Evolutionary conservation across 2,888 invertebrate genomes (phyloP), one percentile per base, ranked within the genome.

Genomic region (Theretra japonica): DNA sequence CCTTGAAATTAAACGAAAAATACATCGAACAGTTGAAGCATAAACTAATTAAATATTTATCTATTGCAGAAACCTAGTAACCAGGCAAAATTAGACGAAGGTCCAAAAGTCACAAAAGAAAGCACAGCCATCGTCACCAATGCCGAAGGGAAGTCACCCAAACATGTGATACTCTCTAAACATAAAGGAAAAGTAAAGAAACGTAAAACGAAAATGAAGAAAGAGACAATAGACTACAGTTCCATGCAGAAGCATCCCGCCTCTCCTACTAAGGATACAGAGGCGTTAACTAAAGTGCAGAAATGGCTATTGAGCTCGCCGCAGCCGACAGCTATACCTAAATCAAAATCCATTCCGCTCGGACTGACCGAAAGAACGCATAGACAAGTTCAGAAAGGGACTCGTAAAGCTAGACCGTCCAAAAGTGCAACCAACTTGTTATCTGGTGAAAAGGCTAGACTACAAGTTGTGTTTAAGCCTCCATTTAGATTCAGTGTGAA

Each of bases 401-500:
- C 96, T 1, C 84, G 92, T 69, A 94, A 95, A 83, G 90, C 94
- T 30, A 90, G 95, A 82, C 94, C 95, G 76, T 96, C 96, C 78
- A 96, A 97, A 82, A 97, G 97, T 81, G 96, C 96, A 74, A 96
- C 96, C 23, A 97, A 97, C 82, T 94, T 97, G 57, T 89, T 96
- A n/a, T 92, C 94, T 60, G 94, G 94, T 72, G 95, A 96, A 80
- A 97, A 97, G 86, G 96, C 97, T 17, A 96, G 97, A 77, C 91
- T 98, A 28, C 98, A 98, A 89, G 97, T 98, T 53, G 97, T 98
- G 33, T 98, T 97, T 88, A 97, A 97, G 86, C 97, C 98, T 70
- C 98, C 98, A 17, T 98, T 98, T 90, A 97, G 97, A 83, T 97
- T 98, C 89, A 97, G 97, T 87, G 95, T 98, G 71, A 97, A 97